These are phyloP conservation scores for Halcyon malimbica DNA, from an alignment of 2,113 vertebrate genomes.

Conservation along the genomic window DNA sequence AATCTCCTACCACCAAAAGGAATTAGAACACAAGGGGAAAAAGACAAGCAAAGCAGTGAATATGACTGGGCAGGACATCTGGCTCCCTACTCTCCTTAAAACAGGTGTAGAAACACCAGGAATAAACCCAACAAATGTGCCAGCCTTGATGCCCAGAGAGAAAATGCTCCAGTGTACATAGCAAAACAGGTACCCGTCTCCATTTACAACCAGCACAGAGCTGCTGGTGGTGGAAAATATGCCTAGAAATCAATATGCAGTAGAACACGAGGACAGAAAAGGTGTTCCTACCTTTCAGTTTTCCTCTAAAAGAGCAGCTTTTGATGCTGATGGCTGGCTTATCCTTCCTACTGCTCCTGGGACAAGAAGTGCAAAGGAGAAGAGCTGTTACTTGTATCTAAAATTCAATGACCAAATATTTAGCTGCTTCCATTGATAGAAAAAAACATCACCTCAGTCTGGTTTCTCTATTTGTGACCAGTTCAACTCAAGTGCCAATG, in stretches of 20 bases:
- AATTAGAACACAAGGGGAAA: neutral
- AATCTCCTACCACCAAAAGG: neutral
- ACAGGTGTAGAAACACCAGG: neutral
- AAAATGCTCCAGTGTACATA: neutral
- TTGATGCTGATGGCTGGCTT: neutral
- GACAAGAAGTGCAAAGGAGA: neutral
- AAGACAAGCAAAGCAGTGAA: neutral
- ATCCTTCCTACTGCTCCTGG: neutral
- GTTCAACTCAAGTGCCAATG: neutral
- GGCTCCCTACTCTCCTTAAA: neutral
- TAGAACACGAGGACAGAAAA: neutral
- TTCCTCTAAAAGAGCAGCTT: neutral
- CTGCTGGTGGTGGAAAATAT: neutral
- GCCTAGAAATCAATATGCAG: neutral
- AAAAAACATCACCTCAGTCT: neutral
- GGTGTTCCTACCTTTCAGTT: neutral
- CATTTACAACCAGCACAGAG: neutral
- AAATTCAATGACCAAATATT: neutral
- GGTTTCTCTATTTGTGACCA: neutral
- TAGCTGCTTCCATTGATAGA: accelerated
- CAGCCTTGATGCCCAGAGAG: neutral
- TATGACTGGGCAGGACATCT: neutral
- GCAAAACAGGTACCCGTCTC: neutral
- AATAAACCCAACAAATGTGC: neutral
- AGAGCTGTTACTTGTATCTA: neutral